Base-by-base conservation (phyloP, 2,888 invertebrate genomes). In the Serrognathus titanus region DNA sequence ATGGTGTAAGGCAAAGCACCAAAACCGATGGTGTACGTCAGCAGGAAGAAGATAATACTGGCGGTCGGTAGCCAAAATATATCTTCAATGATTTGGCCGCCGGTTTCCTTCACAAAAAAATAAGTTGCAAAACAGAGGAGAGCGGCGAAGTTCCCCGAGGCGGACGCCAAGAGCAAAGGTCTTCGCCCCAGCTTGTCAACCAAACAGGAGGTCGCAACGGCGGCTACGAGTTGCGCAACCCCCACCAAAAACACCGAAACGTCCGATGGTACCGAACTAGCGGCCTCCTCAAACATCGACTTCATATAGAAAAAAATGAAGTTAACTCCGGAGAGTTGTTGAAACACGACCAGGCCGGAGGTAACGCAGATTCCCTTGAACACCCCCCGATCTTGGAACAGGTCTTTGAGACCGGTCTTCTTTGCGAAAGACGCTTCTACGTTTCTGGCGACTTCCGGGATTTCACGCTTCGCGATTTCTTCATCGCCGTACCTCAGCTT, bases 1-100 rank as follows among this genome's bases (percentile, higher is more conserved):
- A 91, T 85, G 0, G 89, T 86, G 89, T 90, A 90, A 0, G 89
- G 88, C 31, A 91, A 74, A 0, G 90, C 87, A 5, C 93, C 90
- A 51, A 87, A 83, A 0, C 85, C 90, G 67, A 86, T 79, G 74
- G 89, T 87, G 77, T 90, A 91, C 0, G 86, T 83, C 51, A 85
- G 77, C 59, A 90, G 88, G 78, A 86, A 92, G 13, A 87, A 65
- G 1, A 90, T 82, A 40, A 91, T 75, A 0, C 88, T 84, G 7
- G 85, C 72, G 4, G 91, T 81, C 0, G 91, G 91, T 37, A 91
- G 71, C 84, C 87, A 89, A 0, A 6, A 31, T 6, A 31, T 31
- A 5, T 6, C 24, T 31, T 80, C 72, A 47, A 90, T 79, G 9
- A 67, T 73, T 0, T 73, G 69, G 0, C 80, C 76, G 0, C 90